Percentiles rank a stretch among this genome's conserved stretches.
Conservation (phyloP, 2,113 vertebrate genomes). For the Ammodytes marinus region DNA sequence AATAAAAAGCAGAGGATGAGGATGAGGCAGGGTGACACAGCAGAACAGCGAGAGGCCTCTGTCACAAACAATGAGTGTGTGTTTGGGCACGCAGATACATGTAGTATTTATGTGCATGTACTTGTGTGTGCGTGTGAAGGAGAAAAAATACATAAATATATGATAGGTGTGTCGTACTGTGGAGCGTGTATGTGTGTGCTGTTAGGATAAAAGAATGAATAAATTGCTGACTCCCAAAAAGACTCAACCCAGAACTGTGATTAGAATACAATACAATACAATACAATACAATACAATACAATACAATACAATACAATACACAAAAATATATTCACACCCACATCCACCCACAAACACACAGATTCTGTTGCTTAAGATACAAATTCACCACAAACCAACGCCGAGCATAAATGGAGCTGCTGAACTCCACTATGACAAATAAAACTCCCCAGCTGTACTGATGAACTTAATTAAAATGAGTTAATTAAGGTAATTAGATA, state of each 20-base stretch:
- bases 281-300: neutral
- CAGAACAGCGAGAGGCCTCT: constrained; percentile 1
- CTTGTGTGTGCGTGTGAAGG: neutral
- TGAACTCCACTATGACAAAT: neutral
- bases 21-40: neutral
- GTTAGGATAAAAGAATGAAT: neutral
- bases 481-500: constrained; percentile 51
- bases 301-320: neutral
- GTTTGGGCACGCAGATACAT: neutral
- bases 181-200: neutral
- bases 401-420: neutral
- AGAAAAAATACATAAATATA: neutral
- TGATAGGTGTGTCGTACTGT: neutral
- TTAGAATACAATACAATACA: neutral
- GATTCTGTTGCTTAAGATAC: neutral
- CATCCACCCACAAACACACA: neutral
- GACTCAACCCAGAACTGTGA: neutral
- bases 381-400: neutral
- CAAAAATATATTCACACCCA: neutral
- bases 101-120: neutral
- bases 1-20: neutral
- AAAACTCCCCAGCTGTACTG: neutral
- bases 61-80: neutral
- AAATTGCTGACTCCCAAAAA: neutral
- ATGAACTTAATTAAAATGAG: constrained; percentile 36